Evolutionary conservation across 2,113 vertebrate species (phyloP), one percentile per base, ranked within the genome.

Genomic region (Alaudala cheleensis): DNA sequence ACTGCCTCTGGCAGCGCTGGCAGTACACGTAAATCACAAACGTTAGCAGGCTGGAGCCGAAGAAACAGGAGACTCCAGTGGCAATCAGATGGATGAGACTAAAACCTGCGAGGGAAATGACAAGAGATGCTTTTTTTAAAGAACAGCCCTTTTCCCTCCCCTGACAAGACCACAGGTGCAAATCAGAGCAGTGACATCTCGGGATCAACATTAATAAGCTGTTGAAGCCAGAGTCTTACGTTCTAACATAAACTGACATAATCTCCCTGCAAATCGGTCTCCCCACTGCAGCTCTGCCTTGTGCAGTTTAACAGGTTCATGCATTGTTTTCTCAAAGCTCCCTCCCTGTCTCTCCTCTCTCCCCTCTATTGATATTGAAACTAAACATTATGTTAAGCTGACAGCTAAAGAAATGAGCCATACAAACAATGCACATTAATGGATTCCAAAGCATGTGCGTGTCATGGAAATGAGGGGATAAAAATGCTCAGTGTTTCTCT

Each of bases 21-120:
- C 99, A 99, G 96, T 99, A 99, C 81, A 99, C 98, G 54, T 99
- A 99, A 91, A 99, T 98, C 18, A 99, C 98, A 96, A 99, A 99
- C 2, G 99, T 99, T 95, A 99, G 96, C 86, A 99, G 98, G 44
- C 99, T 99, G 22, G 99, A 99, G 69, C 99, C 99, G 3, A 99
- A 98, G 98, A 99, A 99, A 91, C 99, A 99, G 83, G 99, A 99
- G 80, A 99, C 95, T 1, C 99, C 99, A 0, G 99, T 99, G 96
- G 98, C 99, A 73, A 99, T 99, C 90, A 99, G 98, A 97, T 99
- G 99, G 92, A 99, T 98, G 92, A 99, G 98, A 92, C 97, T 99
- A 97, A 99, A 99, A 25, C 98, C 99, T 99, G 93, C 53, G 71
- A 84, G 70, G 13, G 23, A 90, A 95, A 92, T 51, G 50, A 92